Evolutionary conservation across 2,888 invertebrate species (phyloP), one percentile per base, ranked within the genome.

Genomic region (Pristionchus entomophagus): DNA sequence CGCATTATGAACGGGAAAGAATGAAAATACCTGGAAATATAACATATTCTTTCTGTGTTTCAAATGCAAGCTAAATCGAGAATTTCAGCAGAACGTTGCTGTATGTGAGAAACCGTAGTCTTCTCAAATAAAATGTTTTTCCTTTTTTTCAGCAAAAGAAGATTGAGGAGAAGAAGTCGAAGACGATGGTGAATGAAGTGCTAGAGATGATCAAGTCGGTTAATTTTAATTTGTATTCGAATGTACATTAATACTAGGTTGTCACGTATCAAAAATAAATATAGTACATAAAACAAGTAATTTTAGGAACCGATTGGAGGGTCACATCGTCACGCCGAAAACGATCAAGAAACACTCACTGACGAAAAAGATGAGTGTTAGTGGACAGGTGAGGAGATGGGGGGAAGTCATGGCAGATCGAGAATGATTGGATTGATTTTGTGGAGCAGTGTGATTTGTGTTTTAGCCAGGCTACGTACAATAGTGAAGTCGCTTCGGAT

Each of bases 291-390:
- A 29, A 35, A 3, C 8, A 29, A 41, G 12, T 73, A 38, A n/a
- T 29, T 49, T 38, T 14, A 78, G 78, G 29, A 29, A 49, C 6
- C 78, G 78, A 22, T 41, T 65, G 49, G 96, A 96, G 92, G 95
- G 95, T 22, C 94, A 96, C 95, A 95, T 96, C 95, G 93, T 95
- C 83, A 89, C 89, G 32, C 86, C 51, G 10, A 41, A 19, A 53
- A 59, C 62, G 10, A 45, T n/a, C 14, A 56, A 59, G 62, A 78
- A 56, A 14, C 62, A 17, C 14, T 51, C 29, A n/a, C 12, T 49
- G 38, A 29, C 87, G 17, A 86, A 88, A 59, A 88, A 88, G 59
- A 89, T 93, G 91, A 90, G 89, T 73, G 88, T 90, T n/a, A 89
- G 90, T 17, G 92, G 92, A 53, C 91, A 92, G 78, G 89, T 88